phyloP scores from a whole-genome alignment of 1,140 invertebrate species.

The Aleiodes sp. region DNA sequence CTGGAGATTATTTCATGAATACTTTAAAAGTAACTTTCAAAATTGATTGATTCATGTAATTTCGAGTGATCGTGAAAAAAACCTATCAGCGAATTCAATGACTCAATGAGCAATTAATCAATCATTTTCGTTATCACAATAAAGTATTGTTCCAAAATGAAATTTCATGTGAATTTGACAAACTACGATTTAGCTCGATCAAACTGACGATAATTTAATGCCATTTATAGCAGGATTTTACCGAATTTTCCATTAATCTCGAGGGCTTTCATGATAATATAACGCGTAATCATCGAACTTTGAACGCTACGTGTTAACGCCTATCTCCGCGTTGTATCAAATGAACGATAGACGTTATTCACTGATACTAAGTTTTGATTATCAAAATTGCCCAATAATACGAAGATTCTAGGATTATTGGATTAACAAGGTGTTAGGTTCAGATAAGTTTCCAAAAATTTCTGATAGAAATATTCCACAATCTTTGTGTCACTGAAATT shows the following conservation, averaged over 20 bases:
- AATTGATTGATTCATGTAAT: too few relatives aligned
- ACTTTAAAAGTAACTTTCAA: too few relatives aligned
- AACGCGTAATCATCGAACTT: neutral
- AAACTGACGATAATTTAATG: neutral
- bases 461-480: too few relatives aligned
- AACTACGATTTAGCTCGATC: neutral
- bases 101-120: neutral
- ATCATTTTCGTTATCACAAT: neutral
- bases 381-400: neutral
- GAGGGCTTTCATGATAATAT: neutral
- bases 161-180: neutral
- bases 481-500: too few relatives aligned
- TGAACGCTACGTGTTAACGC: neutral
- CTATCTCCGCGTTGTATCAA: neutral
- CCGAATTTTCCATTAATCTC: neutral
- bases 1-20: too few relatives aligned
- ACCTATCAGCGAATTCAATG: too few relatives aligned
- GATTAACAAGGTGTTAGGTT: too few relatives aligned
- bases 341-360: neutral
- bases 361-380: neutral
- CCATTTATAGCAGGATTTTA: neutral
- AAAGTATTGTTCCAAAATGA: neutral
- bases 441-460: too few relatives aligned
- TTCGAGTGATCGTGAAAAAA: too few relatives aligned
- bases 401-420: neutral